Conservation (phyloP, 2,888 invertebrate genomes). For the Dynastes hyllus region DNA sequence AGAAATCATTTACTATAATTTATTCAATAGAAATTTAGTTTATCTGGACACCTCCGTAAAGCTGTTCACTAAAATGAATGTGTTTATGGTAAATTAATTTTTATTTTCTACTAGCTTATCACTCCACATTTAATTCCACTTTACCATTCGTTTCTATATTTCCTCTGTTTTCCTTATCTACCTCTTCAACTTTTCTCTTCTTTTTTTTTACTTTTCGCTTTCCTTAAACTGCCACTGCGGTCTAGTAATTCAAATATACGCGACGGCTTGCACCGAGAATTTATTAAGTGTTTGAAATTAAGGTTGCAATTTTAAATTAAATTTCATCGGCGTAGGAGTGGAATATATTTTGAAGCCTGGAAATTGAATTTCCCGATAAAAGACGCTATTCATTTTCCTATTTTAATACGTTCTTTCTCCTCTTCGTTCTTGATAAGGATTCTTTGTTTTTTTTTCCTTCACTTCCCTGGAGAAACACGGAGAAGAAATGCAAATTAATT, state of each 20-base stretch:
- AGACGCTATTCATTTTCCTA: conserved; percentile 14
- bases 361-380: conserved; percentile 42
- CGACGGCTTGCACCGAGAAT: conserved; percentile 2
- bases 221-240: too few relatives aligned
- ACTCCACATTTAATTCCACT: too few relatives aligned
- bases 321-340: conserved; percentile 4
- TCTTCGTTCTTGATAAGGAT: not conserved
- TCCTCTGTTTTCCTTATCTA: too few relatives aligned
- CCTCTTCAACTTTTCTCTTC: not conserved
- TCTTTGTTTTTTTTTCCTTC: not conserved
- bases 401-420: conserved; percentile 9
- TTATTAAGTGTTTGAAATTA: conserved; percentile 13
- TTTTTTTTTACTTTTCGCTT: not conserved
- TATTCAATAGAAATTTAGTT: too few relatives aligned
- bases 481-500: not conserved
- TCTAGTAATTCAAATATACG: conserved; percentile 11
- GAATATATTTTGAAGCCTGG: conserved; percentile 28
- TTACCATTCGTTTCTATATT: too few relatives aligned
- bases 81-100: too few relatives aligned
- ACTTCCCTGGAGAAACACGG: too few relatives aligned
- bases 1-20: too few relatives aligned
- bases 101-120: too few relatives aligned
- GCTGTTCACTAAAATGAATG: too few relatives aligned
- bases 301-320: conserved; percentile 34
- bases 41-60: too few relatives aligned